Evolutionary conservation across 1,140 invertebrate species (phyloP), one percentile per base, ranked within the genome.

Genomic region (Octopus sinensis): DNA sequence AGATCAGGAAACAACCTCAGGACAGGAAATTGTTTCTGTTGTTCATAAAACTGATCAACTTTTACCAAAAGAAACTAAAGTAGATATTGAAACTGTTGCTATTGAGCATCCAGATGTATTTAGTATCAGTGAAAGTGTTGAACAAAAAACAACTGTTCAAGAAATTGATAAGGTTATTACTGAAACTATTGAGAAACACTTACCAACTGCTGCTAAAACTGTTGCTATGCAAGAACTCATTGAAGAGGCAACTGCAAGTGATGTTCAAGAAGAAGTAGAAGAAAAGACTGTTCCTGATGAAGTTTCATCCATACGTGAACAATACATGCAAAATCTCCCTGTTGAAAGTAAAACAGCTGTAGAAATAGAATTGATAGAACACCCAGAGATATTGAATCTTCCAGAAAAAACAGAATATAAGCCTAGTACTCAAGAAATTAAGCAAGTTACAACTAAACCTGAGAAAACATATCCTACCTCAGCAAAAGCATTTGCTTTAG

Each of bases 311-410:
- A 84, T 73, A 78, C 81, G 13, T 77, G 80, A 43, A 76, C 56
- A 9, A 82, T 80, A 77, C 76, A 85, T 52, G 77, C 82, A 80
- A 53, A 79, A 83, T 76, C 52, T 83, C 73, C 82, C 82, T 53
- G 75, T 73, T 43, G 82, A 84, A 79, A 84, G 54, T 54, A 81
- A 85, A n/a, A 80, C 75, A 30, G 84, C 85, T 71, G 73, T 81
- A 54, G 53, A 77, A 9, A 80, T 84, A 56, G 85, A 87, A 78
- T 51, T 78, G 6, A 68, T 81, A 43, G 83, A 82, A 75, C 73
- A 83, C 73, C 76, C 84, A 52, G 84, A 87, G 68, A 56, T 85
- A 3, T 54, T 81, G 76, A 82, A 82, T n/a, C 82, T 86, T 23
- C 52, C 73, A 68, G 83, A 84, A 81, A 76, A 81, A 54, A 30